phyloP scores from a whole-genome alignment of 2,888 invertebrate species.

The Andrena camellia region DNA sequence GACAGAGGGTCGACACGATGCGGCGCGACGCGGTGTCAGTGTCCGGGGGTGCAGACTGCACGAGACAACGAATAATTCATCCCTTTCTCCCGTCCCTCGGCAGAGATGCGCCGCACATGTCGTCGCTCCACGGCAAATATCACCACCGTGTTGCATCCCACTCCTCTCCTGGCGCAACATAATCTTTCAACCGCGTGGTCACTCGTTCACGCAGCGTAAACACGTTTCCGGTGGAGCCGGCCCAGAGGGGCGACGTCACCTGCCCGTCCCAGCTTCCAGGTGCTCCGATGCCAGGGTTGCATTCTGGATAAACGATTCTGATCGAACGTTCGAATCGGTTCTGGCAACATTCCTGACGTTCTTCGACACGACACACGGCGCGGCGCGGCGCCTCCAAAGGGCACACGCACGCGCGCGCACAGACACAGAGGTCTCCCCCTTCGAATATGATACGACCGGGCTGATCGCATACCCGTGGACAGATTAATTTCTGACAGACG shows the following conservation, averaged over 20 bases:
- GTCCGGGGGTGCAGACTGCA: slow-evolving; percentile 78
- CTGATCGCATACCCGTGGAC: background rate
- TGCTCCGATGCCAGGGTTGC: background rate
- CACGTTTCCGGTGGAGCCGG: slow-evolving; percentile 9
- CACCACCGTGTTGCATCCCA: slow-evolving; percentile 28
- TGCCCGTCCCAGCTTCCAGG: slow-evolving; percentile 15
- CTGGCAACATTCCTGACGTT: too few relatives aligned
- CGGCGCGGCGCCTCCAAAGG: background rate
- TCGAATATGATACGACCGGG: background rate
- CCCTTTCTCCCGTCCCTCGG: slow-evolving; percentile 63
- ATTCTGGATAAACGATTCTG: too few relatives aligned
- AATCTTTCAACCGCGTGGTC: slow-evolving; percentile 40
- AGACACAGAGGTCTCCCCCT: background rate
- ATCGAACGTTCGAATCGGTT: too few relatives aligned
- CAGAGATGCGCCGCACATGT: slow-evolving; percentile 66
- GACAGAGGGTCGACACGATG: slow-evolving; percentile 69
- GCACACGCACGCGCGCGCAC: background rate
- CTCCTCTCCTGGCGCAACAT: slow-evolving; percentile 16
- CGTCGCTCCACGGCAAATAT: slow-evolving; percentile 47
- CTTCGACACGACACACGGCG: too few relatives aligned
- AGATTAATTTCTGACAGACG: slow-evolving; percentile 57
- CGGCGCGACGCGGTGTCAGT: slow-evolving; percentile 74
- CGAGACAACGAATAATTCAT: slow-evolving; percentile 84
- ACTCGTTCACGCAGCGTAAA: slow-evolving; percentile 20
- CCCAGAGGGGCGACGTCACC: slow-evolving; percentile 11